Percentiles rank a stretch among this genome's conserved stretches.
These are phyloP conservation scores for Gymnobelideus leadbeateri DNA, from an alignment of 2,113 vertebrate genomes.

Conservation along the genomic window DNA sequence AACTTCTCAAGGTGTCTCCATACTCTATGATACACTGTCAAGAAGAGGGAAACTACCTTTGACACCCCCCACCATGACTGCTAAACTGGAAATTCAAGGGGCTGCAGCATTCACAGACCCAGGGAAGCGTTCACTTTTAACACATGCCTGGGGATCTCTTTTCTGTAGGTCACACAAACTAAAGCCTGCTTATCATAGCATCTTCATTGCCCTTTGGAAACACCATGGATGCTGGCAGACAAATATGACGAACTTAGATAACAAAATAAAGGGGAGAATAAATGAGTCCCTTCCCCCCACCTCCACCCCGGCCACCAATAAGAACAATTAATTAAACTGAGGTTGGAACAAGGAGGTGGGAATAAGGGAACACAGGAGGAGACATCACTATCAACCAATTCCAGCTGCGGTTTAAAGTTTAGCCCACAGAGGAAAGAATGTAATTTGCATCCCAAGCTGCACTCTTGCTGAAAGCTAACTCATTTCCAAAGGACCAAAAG, in stretches of 20 bases:
- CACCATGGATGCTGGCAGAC: neutral
- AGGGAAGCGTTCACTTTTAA: neutral
- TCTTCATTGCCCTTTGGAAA: neutral
- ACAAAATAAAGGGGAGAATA: neutral
- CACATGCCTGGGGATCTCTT: neutral
- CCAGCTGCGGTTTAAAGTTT: slow-evolving; percentile 1
- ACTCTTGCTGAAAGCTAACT: slow-evolving; percentile 39
- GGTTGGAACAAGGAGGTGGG: neutral
- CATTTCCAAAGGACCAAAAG: slow-evolving; percentile 33
- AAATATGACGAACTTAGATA: slow-evolving; percentile 13
- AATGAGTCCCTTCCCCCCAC: neutral
- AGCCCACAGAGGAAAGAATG: slow-evolving; percentile 16
- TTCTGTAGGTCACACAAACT: neutral
- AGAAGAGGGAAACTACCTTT: neutral
- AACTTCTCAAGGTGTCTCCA: neutral
- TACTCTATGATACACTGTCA: neutral
- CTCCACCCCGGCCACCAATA: neutral
- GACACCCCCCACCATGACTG: neutral
- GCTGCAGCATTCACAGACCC: neutral
- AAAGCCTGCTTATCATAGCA: neutral
- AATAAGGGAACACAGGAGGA: neutral
- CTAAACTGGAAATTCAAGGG: neutral
- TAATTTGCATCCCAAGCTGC: neutral
- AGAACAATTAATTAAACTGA: slow-evolving; percentile 2
- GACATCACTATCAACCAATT: neutral